phyloP scores from a whole-genome alignment of 2,113 vertebrate genomes.

The Sclerurus mexicanus region DNA sequence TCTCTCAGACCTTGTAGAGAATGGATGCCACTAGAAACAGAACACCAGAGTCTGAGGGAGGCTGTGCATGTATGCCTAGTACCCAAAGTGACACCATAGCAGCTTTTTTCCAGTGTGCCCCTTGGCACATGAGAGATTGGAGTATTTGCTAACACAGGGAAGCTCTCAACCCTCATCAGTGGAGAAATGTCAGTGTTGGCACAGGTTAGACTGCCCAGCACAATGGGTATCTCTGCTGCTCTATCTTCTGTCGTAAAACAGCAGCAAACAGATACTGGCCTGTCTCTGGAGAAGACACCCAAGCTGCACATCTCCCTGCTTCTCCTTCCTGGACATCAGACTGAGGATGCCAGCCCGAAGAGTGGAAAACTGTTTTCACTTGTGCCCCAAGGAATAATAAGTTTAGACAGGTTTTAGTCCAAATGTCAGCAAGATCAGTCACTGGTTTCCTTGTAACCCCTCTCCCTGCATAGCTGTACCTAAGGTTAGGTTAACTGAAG shows the following conservation, averaged over 20 bases:
- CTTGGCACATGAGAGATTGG: neutral
- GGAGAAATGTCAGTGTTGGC: neutral
- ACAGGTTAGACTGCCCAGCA: neutral
- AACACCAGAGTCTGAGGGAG: neutral
- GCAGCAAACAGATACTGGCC: neutral
- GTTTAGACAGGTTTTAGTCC: neutral
- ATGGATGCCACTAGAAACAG: neutral
- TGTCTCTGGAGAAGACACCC: neutral
- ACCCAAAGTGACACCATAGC: neutral
- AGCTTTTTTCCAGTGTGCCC: neutral
- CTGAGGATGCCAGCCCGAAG: rapidly evolving
- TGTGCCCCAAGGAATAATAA: neutral
- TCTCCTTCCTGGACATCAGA: neutral
- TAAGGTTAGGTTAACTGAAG: neutral
- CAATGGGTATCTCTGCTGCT: neutral
- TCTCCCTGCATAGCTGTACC: neutral
- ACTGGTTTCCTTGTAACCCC: neutral
- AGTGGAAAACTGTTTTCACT: neutral
- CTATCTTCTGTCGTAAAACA: neutral
- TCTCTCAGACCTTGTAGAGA: neutral
- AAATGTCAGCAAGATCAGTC: neutral
- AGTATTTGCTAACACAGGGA: neutral
- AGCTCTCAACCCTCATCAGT: neutral
- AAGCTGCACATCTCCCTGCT: neutral
- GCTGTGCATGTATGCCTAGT: neutral